A percentile compares a stretch with the other conserved stretches of the same genome.
phyloP scores from a whole-genome alignment of 2,113 vertebrate genomes.

The Melanocharis versteri region DNA sequence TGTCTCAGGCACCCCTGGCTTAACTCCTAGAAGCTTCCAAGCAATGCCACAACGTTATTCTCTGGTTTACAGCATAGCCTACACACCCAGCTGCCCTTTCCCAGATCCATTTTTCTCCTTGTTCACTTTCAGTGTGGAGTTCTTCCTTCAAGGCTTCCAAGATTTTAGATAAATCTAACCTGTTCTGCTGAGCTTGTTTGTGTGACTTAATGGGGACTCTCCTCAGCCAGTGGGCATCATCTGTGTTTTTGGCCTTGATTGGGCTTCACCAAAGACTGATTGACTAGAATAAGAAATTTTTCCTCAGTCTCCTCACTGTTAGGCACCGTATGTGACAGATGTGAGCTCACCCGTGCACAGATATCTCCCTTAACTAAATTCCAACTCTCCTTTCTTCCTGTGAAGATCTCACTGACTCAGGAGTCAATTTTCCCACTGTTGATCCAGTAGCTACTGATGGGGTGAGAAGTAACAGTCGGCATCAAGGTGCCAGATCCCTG shows the following conservation, averaged over 20 bases:
- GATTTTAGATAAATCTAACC: slow-evolving; percentile 63
- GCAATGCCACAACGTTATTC: not conserved
- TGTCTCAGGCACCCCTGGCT: slow-evolving; percentile 95
- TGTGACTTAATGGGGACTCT: slow-evolving; percentile 63
- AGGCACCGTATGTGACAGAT: not conserved
- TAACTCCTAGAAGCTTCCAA: slow-evolving; percentile 72
- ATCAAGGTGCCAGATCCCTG: slow-evolving; percentile 29
- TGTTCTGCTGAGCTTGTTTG: slow-evolving; percentile 73
- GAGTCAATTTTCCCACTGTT: slow-evolving; percentile 61
- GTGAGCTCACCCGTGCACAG: slow-evolving; percentile 11
- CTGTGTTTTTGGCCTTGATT: slow-evolving; percentile 64
- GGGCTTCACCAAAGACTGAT: slow-evolving; percentile 72
- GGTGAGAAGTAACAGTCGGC: slow-evolving; percentile 37
- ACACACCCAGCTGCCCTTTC: slow-evolving; percentile 36
- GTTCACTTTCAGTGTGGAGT: slow-evolving; percentile 67
- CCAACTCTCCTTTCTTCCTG: not conserved
- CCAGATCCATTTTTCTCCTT: not conserved
- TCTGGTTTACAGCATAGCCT: slow-evolving; percentile 67
- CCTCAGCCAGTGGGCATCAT: slow-evolving; percentile 59
- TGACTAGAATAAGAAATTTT: slow-evolving; percentile 31
- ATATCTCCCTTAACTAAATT: slow-evolving; percentile 28
- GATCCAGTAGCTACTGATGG: slow-evolving; percentile 22
- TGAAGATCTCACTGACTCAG: slow-evolving; percentile 67
- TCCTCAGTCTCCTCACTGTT: slow-evolving; percentile 16
- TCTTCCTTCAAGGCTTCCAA: slow-evolving; percentile 71